These are phyloP conservation scores for Drosophila planitibia DNA, from an alignment of 2,888 invertebrate species.

Conservation along the genomic window DNA sequence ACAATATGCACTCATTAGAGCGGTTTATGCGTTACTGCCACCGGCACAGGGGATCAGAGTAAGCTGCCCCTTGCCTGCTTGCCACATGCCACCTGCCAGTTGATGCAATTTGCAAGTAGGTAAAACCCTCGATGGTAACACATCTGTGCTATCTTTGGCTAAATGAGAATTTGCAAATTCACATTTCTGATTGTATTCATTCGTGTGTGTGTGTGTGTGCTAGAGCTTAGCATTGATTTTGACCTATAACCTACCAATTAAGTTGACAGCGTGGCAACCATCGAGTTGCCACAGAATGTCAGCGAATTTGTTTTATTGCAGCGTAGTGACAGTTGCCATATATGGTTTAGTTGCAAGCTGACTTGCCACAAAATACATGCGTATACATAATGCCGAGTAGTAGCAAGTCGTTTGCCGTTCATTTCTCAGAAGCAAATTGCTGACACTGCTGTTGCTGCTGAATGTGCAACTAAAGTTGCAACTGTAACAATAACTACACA, in stretches of 20 bases:
- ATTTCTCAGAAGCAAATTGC: constrained; percentile 57
- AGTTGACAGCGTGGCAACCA: constrained; percentile 58
- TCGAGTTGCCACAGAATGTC: constrained; percentile 56
- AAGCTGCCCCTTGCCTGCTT: constrained; percentile 13
- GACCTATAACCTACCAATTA: constrained; percentile 48
- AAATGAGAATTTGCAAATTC: constrained; percentile 18
- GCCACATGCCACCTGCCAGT: constrained; percentile 17
- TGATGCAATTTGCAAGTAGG: constrained; percentile 28
- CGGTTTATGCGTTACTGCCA: constrained; percentile 35
- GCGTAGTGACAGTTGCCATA: constrained; percentile 56
- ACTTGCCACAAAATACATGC: constrained; percentile 67
- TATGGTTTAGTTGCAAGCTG: constrained; percentile 44
- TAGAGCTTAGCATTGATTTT: constrained; percentile 53
- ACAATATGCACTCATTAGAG: constrained; percentile 77
- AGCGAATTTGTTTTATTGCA: constrained; percentile 44
- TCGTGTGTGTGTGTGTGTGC: background rate
- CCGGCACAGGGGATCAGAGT: constrained; percentile 29
- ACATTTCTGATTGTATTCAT: constrained; percentile 1
- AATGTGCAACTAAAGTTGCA: constrained; percentile 79
- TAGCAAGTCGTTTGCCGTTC: constrained; percentile 62
- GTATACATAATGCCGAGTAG: constrained; percentile 59
- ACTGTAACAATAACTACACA: constrained; percentile 46
- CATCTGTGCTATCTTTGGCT: constrained; percentile 17
- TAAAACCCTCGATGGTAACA: constrained; percentile 12
- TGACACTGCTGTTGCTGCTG: constrained; percentile 58